These are phyloP conservation scores for Albula goreensis DNA, from an alignment of 2,113 vertebrate species.

Conservation along the genomic window DNA sequence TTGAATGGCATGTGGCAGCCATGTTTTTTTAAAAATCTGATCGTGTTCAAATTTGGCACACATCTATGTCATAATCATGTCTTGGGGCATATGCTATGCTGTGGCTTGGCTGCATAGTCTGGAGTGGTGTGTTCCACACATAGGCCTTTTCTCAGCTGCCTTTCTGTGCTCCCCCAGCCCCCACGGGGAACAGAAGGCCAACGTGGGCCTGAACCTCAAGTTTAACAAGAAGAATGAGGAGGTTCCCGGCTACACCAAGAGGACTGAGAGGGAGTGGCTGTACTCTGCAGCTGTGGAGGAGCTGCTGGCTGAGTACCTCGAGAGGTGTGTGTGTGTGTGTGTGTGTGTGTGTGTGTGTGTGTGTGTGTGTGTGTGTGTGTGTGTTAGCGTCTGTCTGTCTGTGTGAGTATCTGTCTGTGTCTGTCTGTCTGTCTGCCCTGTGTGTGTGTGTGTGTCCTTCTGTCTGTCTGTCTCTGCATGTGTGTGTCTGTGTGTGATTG, in stretches of 20 bases:
- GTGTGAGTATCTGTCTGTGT: no score
- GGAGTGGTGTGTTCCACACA: no score
- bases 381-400: neutral
- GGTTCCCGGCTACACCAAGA: constrained; percentile 96
- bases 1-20: no score
- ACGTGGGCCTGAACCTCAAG: constrained; percentile 94
- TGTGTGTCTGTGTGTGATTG: neutral
- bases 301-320: constrained; percentile 88
- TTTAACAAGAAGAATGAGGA: constrained; percentile 99
- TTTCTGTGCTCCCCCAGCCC: constrained; percentile 69
- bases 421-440: no score
- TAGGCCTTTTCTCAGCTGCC: neutral
- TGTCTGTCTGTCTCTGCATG: no score
- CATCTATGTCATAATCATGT: no score
- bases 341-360: constrained; percentile 14
- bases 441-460: neutral
- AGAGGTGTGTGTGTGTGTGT: constrained; percentile 71
- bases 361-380: neutral
- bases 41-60: no score
- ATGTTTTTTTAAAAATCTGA: no score
- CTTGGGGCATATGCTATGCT: no score
- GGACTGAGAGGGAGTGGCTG: constrained; percentile 93
- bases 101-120: no score
- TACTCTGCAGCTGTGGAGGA: constrained; percentile 93
- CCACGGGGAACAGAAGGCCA: constrained; percentile 92